Evolutionary conservation across 2,797 vertebrate genomes (phyloP).

Genomic region (Pteronotus mesoamericanus): DNA sequence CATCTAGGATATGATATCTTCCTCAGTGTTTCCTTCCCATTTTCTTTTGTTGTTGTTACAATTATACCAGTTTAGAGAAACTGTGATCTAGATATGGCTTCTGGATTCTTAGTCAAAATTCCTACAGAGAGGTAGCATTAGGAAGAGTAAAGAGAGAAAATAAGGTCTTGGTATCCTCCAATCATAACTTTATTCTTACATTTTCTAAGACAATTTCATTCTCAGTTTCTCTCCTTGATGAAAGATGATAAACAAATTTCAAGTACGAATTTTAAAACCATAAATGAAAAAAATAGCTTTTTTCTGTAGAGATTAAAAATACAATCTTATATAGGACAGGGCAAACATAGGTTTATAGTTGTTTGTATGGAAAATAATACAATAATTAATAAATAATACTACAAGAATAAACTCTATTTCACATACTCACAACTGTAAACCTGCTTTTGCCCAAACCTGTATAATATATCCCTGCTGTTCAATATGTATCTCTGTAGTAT

Average conservation of each 20-base stretch:
- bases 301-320: neutral
- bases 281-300: neutral
- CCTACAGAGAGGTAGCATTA: neutral
- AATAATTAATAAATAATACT: neutral
- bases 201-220: neutral
- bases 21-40: neutral
- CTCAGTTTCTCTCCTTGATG: neutral
- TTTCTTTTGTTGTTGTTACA: neutral
- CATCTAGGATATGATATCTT: neutral
- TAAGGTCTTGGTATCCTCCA: neutral
- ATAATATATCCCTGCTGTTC: neutral
- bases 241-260: neutral
- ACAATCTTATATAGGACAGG: neutral
- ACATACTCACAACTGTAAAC: neutral
- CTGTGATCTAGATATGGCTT: neutral
- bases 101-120: neutral
- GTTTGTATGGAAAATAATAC: neutral
- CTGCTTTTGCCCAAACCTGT: neutral
- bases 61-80: neutral
- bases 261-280: slow-evolving; percentile 30
- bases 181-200: neutral
- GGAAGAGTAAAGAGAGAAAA: neutral
- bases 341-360: neutral
- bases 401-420: neutral
- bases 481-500: neutral